Evolutionary conservation across 2,113 vertebrate species (phyloP), one percentile per base, ranked within the genome.

Genomic region (Hydrolagus affinis): DNA sequence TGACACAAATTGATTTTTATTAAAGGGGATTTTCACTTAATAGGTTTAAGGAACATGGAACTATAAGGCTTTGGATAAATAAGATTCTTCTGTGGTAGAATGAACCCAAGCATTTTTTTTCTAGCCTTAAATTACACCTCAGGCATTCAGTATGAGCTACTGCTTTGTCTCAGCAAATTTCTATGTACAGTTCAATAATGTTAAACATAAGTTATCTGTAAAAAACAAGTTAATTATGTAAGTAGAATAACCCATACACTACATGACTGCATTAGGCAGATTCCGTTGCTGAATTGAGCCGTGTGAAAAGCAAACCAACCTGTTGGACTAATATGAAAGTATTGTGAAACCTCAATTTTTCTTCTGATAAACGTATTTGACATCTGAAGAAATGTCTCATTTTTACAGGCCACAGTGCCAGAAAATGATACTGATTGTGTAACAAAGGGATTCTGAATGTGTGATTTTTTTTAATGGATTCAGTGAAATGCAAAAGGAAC

Each of bases 181-280:
- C 28, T 80, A 17, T 83, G 62, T 59, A 30, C 66, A 28, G 62
- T 32, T 83, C 66, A 28, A 83, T 68, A 28, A 32, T 83, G 78
- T 66, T 68, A 68, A 68, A 80, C 14, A 9, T 17, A 14, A 83
- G 28, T 83, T 64, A 66, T 66, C 59, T 80, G 76, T 25, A 77
- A 77, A 57, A n/a, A 59, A n/a, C 17, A n/a, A 75, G 8, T 75
- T 56, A 77, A 77, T 77, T 19, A 77, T 77, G 75, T 60, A 80
- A 64, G 57, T 60, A 17, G 76, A 25, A 59, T 80, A 80, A 80
- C 11, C 59, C 60, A 80, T 62, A 80, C 57, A 23, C 57, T 78
- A 23, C 76, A 17, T 64, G 8, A 57, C 3, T 23, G 25, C 77
- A 83, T 62, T 32, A 64, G 77, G 25, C 23, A 32, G 78, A 68